phyloP scores from a whole-genome alignment of 37 sponge, comb jelly and placozoan genomes.

The Diacarnus erythraeanus region DNA sequence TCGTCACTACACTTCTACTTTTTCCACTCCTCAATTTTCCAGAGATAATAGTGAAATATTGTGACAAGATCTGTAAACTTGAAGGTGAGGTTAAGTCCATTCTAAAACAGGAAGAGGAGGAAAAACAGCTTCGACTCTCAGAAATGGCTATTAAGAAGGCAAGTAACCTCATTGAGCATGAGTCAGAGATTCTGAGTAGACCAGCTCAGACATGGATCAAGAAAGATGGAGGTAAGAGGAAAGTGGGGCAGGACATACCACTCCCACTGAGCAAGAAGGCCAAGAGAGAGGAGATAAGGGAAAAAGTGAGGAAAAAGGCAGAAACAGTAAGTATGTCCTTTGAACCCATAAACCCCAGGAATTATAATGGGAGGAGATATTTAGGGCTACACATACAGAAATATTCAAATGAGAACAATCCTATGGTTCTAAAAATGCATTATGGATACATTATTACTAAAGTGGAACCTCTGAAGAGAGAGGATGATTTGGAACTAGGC shows the following conservation, averaged over 20 bases:
- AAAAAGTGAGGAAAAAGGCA: slow-evolving; percentile 14
- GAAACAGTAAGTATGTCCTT: slow-evolving; percentile 3
- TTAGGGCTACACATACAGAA: too few species aligned
- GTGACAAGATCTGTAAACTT: slow-evolving; percentile 60
- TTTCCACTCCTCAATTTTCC: neutral
- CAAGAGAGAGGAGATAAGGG: slow-evolving; percentile 24
- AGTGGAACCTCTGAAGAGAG: too few species aligned
- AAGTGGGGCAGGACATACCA: neutral
- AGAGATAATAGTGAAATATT: slow-evolving; percentile 81
- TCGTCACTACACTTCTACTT: neutral
- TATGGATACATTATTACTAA: too few species aligned
- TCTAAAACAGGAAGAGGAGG: slow-evolving; percentile 94
- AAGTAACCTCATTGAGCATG: slow-evolving; percentile 89
- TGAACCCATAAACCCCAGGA: too few species aligned
- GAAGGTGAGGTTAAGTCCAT: slow-evolving; percentile 76
- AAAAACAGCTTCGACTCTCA: slow-evolving; percentile 82
- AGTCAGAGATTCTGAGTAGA: slow-evolving; percentile 90
- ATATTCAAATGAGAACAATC: neutral
- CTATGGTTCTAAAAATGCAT: too few species aligned
- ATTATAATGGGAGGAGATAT: too few species aligned
- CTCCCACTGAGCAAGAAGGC: slow-evolving; percentile 24
- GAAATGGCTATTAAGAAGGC: slow-evolving; percentile 98
- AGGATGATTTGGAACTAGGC: too few species aligned
- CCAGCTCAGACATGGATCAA: slow-evolving; percentile 87
- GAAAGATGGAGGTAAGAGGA: neutral